Conservation (phyloP, 2,888 invertebrate species). For the Andrena bicolor region DNA sequence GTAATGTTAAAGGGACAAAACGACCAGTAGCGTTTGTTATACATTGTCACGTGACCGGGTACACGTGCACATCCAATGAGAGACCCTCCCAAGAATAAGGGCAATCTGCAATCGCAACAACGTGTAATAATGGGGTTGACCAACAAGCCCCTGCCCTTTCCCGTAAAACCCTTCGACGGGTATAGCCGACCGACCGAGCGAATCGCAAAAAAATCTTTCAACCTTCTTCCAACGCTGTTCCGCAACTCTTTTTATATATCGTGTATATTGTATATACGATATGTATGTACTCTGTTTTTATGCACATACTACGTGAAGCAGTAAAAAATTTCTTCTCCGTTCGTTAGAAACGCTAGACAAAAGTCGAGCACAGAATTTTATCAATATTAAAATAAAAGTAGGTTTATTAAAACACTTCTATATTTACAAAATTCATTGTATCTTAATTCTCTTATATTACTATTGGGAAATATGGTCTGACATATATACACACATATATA, state of each 20-base stretch:
- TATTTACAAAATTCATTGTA: not conserved
- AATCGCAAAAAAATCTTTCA: not conserved
- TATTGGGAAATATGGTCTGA: not conserved
- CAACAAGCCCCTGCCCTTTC: conserved; percentile 54
- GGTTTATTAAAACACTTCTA: conserved; percentile 3
- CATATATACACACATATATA: conserved; percentile 9
- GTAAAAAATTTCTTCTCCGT: too few species aligned
- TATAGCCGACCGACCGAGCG: not conserved
- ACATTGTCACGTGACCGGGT: conserved; percentile 71
- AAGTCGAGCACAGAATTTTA: not conserved
- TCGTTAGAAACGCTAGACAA: too few species aligned
- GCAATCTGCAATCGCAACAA: conserved; percentile 71
- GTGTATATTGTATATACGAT: conserved; percentile 6
- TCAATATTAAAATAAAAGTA: not conserved
- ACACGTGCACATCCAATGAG: conserved; percentile 75
- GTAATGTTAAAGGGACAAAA: conserved; percentile 78
- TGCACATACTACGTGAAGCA: conserved; percentile 1
- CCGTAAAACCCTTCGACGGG: not conserved
- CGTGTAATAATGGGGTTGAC: conserved; percentile 59
- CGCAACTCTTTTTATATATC: not conserved
- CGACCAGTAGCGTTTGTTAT: conserved; percentile 72
- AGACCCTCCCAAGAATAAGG: conserved; percentile 72
- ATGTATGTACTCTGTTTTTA: conserved; percentile 10
- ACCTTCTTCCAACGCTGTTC: not conserved
- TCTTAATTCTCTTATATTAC: not conserved